phyloP scores from a whole-genome alignment of 1,140 invertebrate species.

The Drosophila jambulina region DNA sequence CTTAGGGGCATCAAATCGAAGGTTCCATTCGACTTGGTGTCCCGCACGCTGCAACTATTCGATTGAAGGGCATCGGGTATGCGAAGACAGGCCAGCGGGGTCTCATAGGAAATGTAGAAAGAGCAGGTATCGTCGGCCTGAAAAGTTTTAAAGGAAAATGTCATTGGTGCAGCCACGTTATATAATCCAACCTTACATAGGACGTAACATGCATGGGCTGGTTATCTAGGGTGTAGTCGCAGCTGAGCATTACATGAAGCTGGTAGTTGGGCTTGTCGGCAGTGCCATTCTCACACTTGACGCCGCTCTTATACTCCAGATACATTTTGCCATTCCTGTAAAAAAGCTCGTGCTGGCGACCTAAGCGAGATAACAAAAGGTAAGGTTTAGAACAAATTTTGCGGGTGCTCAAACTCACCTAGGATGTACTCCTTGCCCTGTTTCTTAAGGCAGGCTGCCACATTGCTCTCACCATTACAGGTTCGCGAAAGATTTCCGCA shows the following conservation, averaged over 20 bases:
- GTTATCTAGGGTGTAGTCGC: slow-evolving; percentile 75
- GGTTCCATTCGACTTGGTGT: slow-evolving; percentile 55
- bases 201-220: slow-evolving; percentile 57
- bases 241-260: slow-evolving; percentile 62
- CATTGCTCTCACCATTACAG: slow-evolving; percentile 68
- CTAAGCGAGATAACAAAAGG: slow-evolving; percentile 27
- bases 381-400: neutral
- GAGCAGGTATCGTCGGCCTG: slow-evolving; percentile 66
- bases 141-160: neutral
- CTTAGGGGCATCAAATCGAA: slow-evolving; percentile 78
- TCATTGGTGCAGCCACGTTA: no score
- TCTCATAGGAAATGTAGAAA: slow-evolving; percentile 70
- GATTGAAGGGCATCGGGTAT: slow-evolving; percentile 70
- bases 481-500: slow-evolving; percentile 67
- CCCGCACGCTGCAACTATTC: slow-evolving; percentile 69
- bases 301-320: slow-evolving; percentile 66
- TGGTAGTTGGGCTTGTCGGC: slow-evolving; percentile 53
- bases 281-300: slow-evolving; percentile 65
- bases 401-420: slow-evolving; percentile 46
- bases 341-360: slow-evolving; percentile 67
- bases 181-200: slow-evolving; percentile 54
- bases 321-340: slow-evolving; percentile 74
- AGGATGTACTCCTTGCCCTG: slow-evolving; percentile 73
- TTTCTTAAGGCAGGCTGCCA: slow-evolving; percentile 72
- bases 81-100: slow-evolving; percentile 71